Evolutionary conservation across 2,797 vertebrate species (phyloP), one percentile per base, ranked within the genome.

Genomic region (Okamejei kenojei): DNA sequence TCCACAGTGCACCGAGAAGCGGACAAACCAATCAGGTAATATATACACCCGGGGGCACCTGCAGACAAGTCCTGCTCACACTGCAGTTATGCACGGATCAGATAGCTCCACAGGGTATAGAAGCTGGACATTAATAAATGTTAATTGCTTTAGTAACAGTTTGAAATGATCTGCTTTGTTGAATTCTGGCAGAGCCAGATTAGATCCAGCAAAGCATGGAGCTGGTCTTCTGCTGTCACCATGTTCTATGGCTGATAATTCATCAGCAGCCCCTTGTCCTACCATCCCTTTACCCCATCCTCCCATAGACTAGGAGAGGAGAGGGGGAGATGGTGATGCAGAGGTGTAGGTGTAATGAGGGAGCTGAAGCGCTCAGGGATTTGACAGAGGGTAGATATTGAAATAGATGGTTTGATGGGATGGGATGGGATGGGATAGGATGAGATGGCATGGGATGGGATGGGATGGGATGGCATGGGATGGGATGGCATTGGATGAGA

Each of bases 51-150:
- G n/a, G 61, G 82, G 84, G 84, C 84, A 88, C 63, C 84, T 68
- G 63, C 15, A 35, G 84, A 68, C n/a, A 88, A 35, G 61, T 88
- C 84, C 84, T 88, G 61, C n/a, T 88, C 84, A 88, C 63, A 11
- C 63, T 88, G 84, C 61, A 88, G 61, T 88, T 68, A 68, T 88
- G 61, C 65, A 68, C 32, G 61, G 84, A 88, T 88, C 84, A 88
- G n/a, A 68, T 88, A n/a, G 29, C n/a, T 65, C 84, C 84, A 88
- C 61, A 32, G 61, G 84, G 84, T 63, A 88, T 88, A 65, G 15
- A 88, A 63, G 84, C 61, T 88, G 84, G 84, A 88, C 84, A 88
- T 88, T 88, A 88, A 88, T 88, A 88, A 88, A 88, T 68, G 84
- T 35, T 88, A 88, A 88, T 88, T 88, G 84, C 61, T 88, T 88